Base-by-base conservation (phyloP, 2,888 invertebrate species). In the Tryphoninae sp. region DNA sequence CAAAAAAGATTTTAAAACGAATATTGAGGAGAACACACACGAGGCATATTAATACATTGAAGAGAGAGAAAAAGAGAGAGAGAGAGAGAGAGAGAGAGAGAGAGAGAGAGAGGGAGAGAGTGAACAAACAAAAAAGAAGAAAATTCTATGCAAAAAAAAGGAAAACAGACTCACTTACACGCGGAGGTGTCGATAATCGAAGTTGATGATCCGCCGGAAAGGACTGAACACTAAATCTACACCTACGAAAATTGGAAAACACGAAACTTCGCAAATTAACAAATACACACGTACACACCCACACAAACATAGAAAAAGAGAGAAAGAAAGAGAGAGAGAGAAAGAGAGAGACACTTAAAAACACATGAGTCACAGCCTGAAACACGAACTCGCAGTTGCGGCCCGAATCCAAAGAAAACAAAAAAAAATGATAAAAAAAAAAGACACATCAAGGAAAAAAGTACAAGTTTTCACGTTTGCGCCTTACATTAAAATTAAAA, bases 391-490 rank as follows among this genome's bases (percentile, higher is more conserved):
- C 87, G 88, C 89, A 90, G 89, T 90, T 91, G 90, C 90, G 91
- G 90, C 90, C 91, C 89, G 89, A 90, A 90, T 91, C 90, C 88
- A 91, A 90, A 84, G 64, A 69, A 69, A 23, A 49, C 59, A 73
- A 85, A 82, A 90, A 91, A 64, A 71, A 71, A 59, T 42, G 59
- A 40, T 13, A 33, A 69, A 76, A 80, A 19, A 19, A 85, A 82
- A 90, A 89, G 90, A 91, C 91, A 91, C 90, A 91, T 90, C 90
- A 90, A 90, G 90, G 89, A 90, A 91, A 89, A 91, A 91, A 91
- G 91, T 91, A 91, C 91, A 91, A 91, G 90, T 91, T 91, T 91
- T 91, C 91, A 91, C 91, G 91, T 91, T 89, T 91, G 91, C 91
- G 91, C 91, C 91, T 91, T 91, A 91, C 89, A 90, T 90, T 90